Base-by-base conservation (phyloP, 2,113 vertebrate genomes). In the Callorhinus ursinus region DNA sequence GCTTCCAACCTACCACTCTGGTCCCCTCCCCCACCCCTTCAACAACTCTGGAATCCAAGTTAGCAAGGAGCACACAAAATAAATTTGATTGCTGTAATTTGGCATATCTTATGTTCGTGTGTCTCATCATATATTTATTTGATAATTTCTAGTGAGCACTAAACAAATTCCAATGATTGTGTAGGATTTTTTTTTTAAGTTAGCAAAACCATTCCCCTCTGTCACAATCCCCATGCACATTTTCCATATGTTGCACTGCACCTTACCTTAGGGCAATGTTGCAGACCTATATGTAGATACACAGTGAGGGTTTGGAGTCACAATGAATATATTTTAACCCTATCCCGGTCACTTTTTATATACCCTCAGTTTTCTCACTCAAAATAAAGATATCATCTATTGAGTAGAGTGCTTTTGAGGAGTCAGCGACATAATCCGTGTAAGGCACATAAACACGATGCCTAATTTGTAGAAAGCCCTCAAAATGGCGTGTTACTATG, bases 11-110 rank as follows among this genome's bases (percentile, higher is more conserved):
- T 12, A 28, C 4, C 36, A 21, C 33, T 59, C 10, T 59, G 7
- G 13, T 67, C 22, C 3, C 1, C 28, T 42, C 5, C 1, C 18
- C 8, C 3, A 46, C 4, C 15, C 2, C 9, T 36, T 46, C 24
- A 15, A 1, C 6, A 46, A 5, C 39, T 83, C n/a, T 74, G 14
- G 12, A 15, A 22, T 89, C 19, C 28, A 90, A 31, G 33, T 83
- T 24, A 39, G 4, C 53, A 67, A 39, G 12, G 7, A 53, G 13
- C 55, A 93, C 82, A 31, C 5, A 33, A 67, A 82, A 42, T 33
- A 12, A 53, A 31, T 93, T 74, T 46, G 1, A 42, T 89, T 33
- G 7, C 15, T 61, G 3, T 22, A 63, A 24, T 76, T 55, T 86
- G 31, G 2, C 13, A 49, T 21, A 16, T 61, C 79, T 79, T n/a